phyloP scores from a whole-genome alignment of 53 echinoderm and acorn worm genomes.

The Mesocentrotus franciscanus region DNA sequence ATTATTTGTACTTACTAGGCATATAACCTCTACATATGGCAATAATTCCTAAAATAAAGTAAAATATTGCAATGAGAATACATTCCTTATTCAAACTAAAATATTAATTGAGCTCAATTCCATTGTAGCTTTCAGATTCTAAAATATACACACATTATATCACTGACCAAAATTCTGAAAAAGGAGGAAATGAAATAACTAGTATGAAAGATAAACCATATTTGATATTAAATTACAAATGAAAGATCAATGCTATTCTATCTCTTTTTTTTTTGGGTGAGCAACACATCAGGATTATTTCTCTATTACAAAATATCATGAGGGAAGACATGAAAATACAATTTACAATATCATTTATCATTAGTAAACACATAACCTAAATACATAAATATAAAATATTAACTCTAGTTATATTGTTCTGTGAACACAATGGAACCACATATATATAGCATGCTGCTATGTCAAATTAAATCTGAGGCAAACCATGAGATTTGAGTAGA shows the following conservation, averaged over 20 bases:
- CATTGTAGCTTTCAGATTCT: neutral
- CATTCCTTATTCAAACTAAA: neutral
- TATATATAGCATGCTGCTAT: neutral
- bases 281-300: neutral
- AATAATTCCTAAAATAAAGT: conserved; percentile 4
- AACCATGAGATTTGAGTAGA: neutral
- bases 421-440: neutral
- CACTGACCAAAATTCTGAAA: neutral
- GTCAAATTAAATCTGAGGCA: neutral
- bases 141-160: conserved; percentile 23
- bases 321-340: neutral
- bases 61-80: conserved; percentile 33
- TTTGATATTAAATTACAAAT: neutral
- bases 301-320: neutral
- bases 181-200: neutral
- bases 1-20: neutral
- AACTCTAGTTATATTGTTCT: neutral
- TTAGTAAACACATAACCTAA: neutral
- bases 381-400: neutral
- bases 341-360: neutral
- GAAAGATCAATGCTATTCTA: neutral
- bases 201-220: neutral
- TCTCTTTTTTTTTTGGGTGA: neutral
- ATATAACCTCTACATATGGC: neutral
- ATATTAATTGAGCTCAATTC: neutral